Evolutionary conservation across 2,797 vertebrate species (phyloP).

Genomic region (Melanotaenia nigrans): DNA sequence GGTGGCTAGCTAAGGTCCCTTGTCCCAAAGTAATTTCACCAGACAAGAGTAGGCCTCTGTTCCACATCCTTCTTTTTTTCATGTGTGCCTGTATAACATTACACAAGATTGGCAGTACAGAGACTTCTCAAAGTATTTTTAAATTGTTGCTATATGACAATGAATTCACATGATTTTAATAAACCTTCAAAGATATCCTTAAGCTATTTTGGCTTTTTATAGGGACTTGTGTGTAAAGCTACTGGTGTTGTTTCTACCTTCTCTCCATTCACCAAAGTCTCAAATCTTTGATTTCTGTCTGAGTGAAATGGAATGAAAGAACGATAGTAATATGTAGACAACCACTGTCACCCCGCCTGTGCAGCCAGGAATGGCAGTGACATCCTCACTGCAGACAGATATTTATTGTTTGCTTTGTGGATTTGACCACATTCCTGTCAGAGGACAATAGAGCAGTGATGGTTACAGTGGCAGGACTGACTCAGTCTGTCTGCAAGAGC

Average conservation of each 20-base stretch:
- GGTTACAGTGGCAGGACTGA: slow-evolving; percentile 60
- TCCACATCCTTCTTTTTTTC: slow-evolving; percentile 48
- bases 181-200: slow-evolving; percentile 32
- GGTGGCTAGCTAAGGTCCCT: slow-evolving; percentile 67
- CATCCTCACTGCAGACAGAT: slow-evolving; percentile 56
- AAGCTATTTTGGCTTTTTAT: slow-evolving; percentile 31
- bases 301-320: slow-evolving; percentile 52
- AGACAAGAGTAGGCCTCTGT: slow-evolving; percentile 71
- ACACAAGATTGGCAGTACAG: slow-evolving; percentile 38
- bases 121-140: slow-evolving; percentile 51
- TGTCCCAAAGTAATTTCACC: slow-evolving; percentile 60
- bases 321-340: slow-evolving; percentile 53
- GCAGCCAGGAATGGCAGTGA: slow-evolving; percentile 59
- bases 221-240: slow-evolving; percentile 43
- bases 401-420: slow-evolving; percentile 56
- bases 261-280: slow-evolving; percentile 40
- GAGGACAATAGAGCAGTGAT: slow-evolving; percentile 64
- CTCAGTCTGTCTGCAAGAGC: slow-evolving; percentile 50
- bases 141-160: slow-evolving; percentile 35
- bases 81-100: slow-evolving; percentile 46
- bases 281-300: slow-evolving; percentile 57
- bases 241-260: slow-evolving; percentile 55
- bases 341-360: slow-evolving; percentile 49
- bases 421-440: slow-evolving; percentile 63
- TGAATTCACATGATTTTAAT: slow-evolving; percentile 48